phyloP scores from a whole-genome alignment of 2,888 invertebrate species.

The Syrista parreyssii region DNA sequence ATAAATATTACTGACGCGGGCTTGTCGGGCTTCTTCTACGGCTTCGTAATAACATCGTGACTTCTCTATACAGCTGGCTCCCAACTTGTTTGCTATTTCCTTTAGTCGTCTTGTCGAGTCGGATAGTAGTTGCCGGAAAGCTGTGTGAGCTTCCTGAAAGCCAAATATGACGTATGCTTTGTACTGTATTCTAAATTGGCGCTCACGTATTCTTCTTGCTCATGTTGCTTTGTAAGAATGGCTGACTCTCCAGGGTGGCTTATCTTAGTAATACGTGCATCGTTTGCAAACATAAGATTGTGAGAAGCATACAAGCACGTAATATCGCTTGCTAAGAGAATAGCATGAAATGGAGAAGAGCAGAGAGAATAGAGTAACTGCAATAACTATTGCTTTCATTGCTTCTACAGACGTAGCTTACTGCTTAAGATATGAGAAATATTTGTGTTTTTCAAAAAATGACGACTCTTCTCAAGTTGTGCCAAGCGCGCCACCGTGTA shows the following conservation, averaged over 20 bases:
- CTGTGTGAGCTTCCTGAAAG: slow-evolving; percentile 88
- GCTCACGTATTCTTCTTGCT: background rate
- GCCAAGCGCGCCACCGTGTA: background rate
- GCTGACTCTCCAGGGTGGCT: background rate
- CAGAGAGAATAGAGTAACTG: background rate
- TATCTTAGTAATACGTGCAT: slow-evolving; percentile 15
- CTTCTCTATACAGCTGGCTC: slow-evolving; percentile 83
- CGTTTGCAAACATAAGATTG: slow-evolving; percentile 5
- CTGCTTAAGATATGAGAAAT: background rate
- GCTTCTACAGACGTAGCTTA: background rate
- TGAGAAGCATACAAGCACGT: background rate
- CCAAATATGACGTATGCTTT: background rate
- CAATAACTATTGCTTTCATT: background rate
- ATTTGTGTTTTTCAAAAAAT: background rate
- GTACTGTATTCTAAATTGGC: background rate
- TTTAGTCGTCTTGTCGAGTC: slow-evolving; percentile 88
- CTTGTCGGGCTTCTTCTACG: slow-evolving; percentile 79
- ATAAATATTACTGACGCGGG: slow-evolving; percentile 68
- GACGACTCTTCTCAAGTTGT: background rate
- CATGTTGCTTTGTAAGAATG: background rate
- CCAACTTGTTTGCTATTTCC: slow-evolving; percentile 82
- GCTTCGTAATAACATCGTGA: slow-evolving; percentile 93
- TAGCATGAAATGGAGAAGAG: background rate
- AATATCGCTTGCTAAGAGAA: slow-evolving; percentile 3
- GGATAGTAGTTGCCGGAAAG: slow-evolving; percentile 87